Percentiles rank a stretch among this genome's conserved stretches.
These are phyloP conservation scores for Brenthis ino DNA, from an alignment of 2,888 invertebrate genomes.

Conservation along the genomic window DNA sequence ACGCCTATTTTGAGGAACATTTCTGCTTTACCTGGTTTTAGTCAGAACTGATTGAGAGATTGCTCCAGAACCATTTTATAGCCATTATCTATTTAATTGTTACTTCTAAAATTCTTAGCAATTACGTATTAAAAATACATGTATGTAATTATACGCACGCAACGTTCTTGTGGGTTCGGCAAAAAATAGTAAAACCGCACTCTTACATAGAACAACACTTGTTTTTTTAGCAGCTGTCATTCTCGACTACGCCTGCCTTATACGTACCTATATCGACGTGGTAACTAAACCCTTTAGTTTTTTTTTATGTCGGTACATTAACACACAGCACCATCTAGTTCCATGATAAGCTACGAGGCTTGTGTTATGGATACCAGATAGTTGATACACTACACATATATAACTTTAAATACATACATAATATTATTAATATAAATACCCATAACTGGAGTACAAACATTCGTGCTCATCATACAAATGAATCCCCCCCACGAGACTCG, in stretches of 20 bases:
- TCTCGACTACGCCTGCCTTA: background rate
- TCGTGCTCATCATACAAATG: too few species aligned
- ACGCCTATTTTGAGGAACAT: constrained; percentile 64
- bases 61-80: constrained; percentile 54
- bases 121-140: constrained; percentile 43
- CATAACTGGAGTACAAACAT: too few species aligned
- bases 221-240: constrained; percentile 12
- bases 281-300: background rate
- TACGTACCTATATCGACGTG: background rate
- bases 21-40: constrained; percentile 67
- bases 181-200: constrained; percentile 23
- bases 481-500: too few species aligned
- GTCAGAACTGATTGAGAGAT: constrained; percentile 66
- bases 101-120: constrained; percentile 45
- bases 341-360: too few species aligned
- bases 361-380: too few species aligned
- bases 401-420: too few species aligned
- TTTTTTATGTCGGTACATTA: background rate
- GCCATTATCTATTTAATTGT: constrained; percentile 55
- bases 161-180: constrained; percentile 18
- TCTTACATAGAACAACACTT: constrained; percentile 8
- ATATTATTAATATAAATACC: too few species aligned
- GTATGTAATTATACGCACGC: constrained; percentile 43
- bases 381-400: too few species aligned
- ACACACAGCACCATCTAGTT: background rate